Base-by-base conservation (phyloP, 2,888 invertebrate species). In the Torymus auratus region DNA sequence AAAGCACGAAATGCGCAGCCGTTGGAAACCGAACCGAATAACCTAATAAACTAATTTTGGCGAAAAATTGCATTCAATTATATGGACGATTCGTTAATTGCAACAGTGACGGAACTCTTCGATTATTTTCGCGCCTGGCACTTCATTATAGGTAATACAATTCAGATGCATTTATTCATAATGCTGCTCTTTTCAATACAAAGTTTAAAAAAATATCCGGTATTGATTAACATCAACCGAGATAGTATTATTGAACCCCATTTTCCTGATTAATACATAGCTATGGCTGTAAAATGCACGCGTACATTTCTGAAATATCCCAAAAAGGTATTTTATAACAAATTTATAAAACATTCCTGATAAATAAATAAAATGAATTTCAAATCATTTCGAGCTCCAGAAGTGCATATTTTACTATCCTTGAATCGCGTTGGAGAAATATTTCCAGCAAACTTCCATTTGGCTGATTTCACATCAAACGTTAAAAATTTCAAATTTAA, bases 371-470 rank as follows among this genome's bases (percentile, higher is more conserved):
- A 62, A 62, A 28, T 28, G 14, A 12, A 62, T 28, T 23, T 41
- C 62, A 11, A 20, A 17, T 61, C 12, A 61, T 17, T 62, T 28
- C 23, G 0, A 23, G 14, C 62, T 23, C 14, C 23, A n/a, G 15
- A 41, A 41, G 7, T 41, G 41, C 5, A 41, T 28, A 11, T 41
- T 3, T 58, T 58, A 50, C 50, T n/a, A 20, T 20, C n/a, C 10
- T 41, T 14, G 4, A 23, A 56, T 58, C 41, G 20, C 5, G 12
- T 58, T 65, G 20, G 50, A 56, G 58, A 65, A 58, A 50, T 20
- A 50, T 65, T 74, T 67, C 20, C 20, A 17, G n/a, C 17, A 12
- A n/a, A 4, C 67, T 67, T 74, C 50, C 74, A 67, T 50, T 11
- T 20, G 20, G 12, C 11, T 50, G 74, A 10, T 58, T 20, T 5